Evolutionary conservation across 2,797 vertebrate species (phyloP).

Genomic region (Bryconaethiops microstoma): DNA sequence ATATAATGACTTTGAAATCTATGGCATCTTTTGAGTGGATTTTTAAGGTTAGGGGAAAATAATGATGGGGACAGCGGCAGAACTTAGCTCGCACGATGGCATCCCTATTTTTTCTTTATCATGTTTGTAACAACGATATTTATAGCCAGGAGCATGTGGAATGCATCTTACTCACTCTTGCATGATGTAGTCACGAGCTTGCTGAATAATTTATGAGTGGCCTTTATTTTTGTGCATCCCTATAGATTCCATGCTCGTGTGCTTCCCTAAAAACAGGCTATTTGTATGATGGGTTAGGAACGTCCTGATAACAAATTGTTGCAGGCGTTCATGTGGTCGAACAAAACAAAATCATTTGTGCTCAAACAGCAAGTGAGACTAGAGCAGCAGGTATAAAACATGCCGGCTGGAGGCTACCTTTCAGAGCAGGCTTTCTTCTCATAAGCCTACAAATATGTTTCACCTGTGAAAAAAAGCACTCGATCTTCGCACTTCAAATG

Average conservation of each 20-base stretch:
- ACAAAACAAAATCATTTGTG: slow-evolving; percentile 34
- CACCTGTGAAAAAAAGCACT: slow-evolving; percentile 11
- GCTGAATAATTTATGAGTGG: slow-evolving; percentile 59
- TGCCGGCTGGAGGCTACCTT: slow-evolving; percentile 34
- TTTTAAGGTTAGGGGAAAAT: background rate
- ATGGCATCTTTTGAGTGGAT: background rate
- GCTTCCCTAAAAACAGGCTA: background rate
- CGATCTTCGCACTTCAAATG: slow-evolving; percentile 52
- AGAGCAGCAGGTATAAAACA: slow-evolving; percentile 43
- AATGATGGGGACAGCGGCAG: background rate
- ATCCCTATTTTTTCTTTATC: slow-evolving; percentile 50
- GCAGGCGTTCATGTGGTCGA: slow-evolving; percentile 23
- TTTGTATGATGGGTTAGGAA: background rate
- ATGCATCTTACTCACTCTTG: slow-evolving; percentile 53
- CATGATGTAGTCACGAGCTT: slow-evolving; percentile 54
- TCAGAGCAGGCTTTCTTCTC: slow-evolving; percentile 24
- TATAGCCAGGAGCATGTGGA: slow-evolving; percentile 47
- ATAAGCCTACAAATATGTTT: slow-evolving; percentile 44
- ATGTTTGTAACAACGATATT: slow-evolving; percentile 50
- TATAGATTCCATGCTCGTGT: slow-evolving; percentile 21
- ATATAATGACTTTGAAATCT: background rate
- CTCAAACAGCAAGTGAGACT: slow-evolving; percentile 21
- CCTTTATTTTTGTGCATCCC: slow-evolving; percentile 26
- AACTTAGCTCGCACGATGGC: slow-evolving; percentile 14
- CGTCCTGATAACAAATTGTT: background rate